A percentile compares a stretch with the other conserved stretches of the same genome.
These are phyloP conservation scores for Physeter macrocephalus DNA, from an alignment of 2,113 vertebrate genomes.

Conservation along the genomic window DNA sequence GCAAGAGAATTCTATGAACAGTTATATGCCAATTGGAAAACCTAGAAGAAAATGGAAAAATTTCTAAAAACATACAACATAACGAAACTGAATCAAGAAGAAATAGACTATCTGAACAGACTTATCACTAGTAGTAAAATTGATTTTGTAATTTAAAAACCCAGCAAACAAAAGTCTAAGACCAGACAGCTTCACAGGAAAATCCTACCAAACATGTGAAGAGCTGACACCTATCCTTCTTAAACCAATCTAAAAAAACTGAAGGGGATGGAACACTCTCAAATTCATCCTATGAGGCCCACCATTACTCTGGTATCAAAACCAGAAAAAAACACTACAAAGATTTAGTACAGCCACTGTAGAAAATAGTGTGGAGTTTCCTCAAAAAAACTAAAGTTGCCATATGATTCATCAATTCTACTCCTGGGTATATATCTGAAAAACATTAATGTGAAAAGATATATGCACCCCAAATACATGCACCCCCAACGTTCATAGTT, in stretches of 20 bases:
- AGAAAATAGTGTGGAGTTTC: background rate
- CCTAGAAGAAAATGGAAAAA: background rate
- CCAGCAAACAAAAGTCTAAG: background rate
- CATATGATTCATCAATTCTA: background rate
- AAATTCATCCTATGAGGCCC: background rate
- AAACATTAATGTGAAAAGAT: background rate
- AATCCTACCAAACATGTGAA: background rate
- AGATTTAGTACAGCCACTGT: background rate
- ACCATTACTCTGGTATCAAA: background rate
- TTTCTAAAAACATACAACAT: background rate
- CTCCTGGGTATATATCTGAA: background rate
- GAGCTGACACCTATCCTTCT: background rate
- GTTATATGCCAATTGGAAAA: background rate
- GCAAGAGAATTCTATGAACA: background rate
- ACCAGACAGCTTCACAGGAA: background rate
- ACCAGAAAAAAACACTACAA: background rate
- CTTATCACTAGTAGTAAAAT: background rate
- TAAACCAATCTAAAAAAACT: background rate
- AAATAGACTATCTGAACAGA: background rate
- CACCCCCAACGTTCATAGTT: background rate
- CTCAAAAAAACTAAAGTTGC: background rate
- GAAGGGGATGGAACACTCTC: background rate
- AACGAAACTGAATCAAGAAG: background rate
- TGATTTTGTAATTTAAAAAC: background rate
- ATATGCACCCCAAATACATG: background rate